These are phyloP conservation scores for Schizopygopsis malacanthus DNA, from an alignment of 2,797 vertebrate species.

Conservation along the genomic window DNA sequence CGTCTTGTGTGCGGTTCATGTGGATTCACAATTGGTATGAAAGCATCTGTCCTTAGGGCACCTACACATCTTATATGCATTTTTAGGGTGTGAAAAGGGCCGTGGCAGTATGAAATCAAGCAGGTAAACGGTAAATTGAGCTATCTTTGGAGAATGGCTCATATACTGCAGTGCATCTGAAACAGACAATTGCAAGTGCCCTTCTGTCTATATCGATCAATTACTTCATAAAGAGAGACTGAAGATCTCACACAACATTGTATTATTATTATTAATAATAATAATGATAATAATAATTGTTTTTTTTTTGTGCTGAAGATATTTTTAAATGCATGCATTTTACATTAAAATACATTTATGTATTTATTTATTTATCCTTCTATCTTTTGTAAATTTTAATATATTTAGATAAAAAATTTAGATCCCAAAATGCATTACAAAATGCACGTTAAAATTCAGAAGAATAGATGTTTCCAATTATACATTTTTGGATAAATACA, in stretches of 20 bases:
- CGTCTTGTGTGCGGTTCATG: not conserved
- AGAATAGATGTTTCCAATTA: no score
- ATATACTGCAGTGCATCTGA: not conserved
- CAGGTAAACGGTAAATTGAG: not conserved
- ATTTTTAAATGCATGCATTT: no score
- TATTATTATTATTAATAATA: no score
- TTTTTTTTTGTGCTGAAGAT: no score
- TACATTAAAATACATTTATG: no score
- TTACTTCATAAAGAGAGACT: not conserved
- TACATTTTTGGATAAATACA: no score
- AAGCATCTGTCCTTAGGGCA: not conserved
- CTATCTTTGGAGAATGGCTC: not conserved
- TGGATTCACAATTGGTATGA: not conserved
- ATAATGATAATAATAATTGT: no score
- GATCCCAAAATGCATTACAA: not conserved
- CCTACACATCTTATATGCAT: not conserved
- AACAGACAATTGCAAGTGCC: not conserved
- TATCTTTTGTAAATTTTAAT: not conserved
- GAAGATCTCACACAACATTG: not conserved
- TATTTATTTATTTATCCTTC: no score
- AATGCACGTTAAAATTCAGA: not conserved
- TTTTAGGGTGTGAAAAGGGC: slow-evolving; percentile 4
- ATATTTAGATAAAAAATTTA: not conserved
- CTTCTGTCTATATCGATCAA: not conserved
- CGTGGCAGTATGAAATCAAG: not conserved